Base-by-base conservation (phyloP, 64 coral and sea anemone genomes). In the Porites lutea region DNA sequence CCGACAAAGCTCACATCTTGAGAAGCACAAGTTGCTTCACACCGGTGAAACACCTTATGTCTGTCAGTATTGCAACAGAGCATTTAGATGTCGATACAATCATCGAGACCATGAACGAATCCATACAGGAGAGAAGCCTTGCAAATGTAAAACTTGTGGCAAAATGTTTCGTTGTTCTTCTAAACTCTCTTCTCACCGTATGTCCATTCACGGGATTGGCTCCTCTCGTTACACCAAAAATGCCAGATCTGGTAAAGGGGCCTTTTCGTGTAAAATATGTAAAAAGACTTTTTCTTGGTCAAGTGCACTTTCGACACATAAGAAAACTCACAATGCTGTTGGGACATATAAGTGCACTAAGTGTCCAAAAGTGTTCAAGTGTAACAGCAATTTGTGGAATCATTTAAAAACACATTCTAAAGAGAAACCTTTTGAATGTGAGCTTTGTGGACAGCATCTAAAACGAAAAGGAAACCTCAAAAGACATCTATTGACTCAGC, bases 1-100 rank as follows among this genome's bases (percentile, higher is more conserved):
- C 14, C 72, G 72, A 11, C 82, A 93, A 43, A 71, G 75, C 55
- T 14, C 46, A 19, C 82, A 87, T 62, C 59, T 93, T 49, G 48
- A 66, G 13, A 77, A 85, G 59, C 91, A 93, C n/a, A 87, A 86
- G 67, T 44, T 93, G 9, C 63, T 93, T 46, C 91, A 93, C 49
- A 87, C 82, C 2, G 82, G 82, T n/a, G 83, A 93, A 61, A 93
- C 87, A 59, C 91, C 91, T 1, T 87, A 58, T 21, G 71, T 43
- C 11, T 93, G 91, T 79, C 75, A 75, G 44, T 63, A 79, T 48
- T 93, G 91, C 58, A 13, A 58, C 6, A 86, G 59, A 54, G 50
- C 54, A 9, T 93, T 82, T 13, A 77, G 62, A 55, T 68, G 37
- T 18, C 18, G 43, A 19, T 84, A 84, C 45, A 7, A n/a, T 13